phyloP scores from a whole-genome alignment of 2,888 invertebrate genomes.

The Dendrolimus pini region DNA sequence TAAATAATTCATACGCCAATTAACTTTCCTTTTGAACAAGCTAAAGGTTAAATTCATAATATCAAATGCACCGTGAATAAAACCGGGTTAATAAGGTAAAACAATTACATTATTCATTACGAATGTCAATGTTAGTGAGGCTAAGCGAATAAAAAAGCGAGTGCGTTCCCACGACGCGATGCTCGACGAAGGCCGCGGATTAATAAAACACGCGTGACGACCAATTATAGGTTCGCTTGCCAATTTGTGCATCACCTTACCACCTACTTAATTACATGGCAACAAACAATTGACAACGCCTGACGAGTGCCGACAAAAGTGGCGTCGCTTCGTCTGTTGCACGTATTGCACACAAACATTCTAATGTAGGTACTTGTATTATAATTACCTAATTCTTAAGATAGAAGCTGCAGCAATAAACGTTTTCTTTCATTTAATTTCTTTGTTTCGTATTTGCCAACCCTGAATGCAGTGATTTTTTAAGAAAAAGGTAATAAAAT shows the following conservation, averaged over 20 bases:
- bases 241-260: conserved; percentile 40
- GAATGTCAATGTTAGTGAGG: conserved; percentile 37
- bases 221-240: conserved; percentile 23
- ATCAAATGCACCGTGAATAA: conserved; percentile 17
- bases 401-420: too few relatives aligned
- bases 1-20: background rate
- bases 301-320: conserved; percentile 32
- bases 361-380: too few relatives aligned
- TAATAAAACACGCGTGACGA: conserved; percentile 23
- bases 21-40: background rate
- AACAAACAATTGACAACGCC: conserved; percentile 44
- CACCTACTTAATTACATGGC: conserved; percentile 43
- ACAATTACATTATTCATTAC: conserved; percentile 19
- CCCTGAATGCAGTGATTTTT: too few relatives aligned
- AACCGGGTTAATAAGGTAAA: conserved; percentile 33
- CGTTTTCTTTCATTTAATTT: too few relatives aligned
- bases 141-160: conserved; percentile 36
- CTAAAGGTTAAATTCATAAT: background rate
- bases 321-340: conserved; percentile 12
- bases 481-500: too few relatives aligned
- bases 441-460: too few relatives aligned
- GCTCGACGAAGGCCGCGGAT: conserved; percentile 36
- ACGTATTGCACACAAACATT: background rate
- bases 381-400: too few relatives aligned
- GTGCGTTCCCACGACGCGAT: conserved; percentile 44